A percentile compares a stretch with the other conserved stretches of the same genome.
Conservation (phyloP, 2,888 invertebrate species). For the Idaea dimidiata region DNA sequence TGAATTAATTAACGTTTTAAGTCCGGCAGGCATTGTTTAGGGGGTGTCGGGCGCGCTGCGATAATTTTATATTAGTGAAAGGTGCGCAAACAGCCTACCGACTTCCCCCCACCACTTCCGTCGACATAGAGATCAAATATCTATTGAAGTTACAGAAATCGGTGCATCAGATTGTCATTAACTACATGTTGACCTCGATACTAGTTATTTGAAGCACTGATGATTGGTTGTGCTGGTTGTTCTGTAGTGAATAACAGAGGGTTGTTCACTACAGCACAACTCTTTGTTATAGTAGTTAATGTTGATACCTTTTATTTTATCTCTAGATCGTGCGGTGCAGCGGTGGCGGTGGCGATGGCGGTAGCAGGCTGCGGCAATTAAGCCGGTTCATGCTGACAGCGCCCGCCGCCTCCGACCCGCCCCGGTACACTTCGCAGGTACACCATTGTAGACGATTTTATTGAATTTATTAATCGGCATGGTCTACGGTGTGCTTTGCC, state of each 20-base stretch:
- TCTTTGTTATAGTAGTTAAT: too few relatives aligned
- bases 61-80: constrained; percentile 25
- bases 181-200: too few relatives aligned
- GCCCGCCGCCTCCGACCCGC: constrained; percentile 2
- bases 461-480: constrained; percentile 7
- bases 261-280: too few relatives aligned
- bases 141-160: too few relatives aligned
- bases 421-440: neutral
- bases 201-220: too few relatives aligned
- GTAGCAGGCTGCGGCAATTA: constrained; percentile 26
- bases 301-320: too few relatives aligned
- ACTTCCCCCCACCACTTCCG: neutral
- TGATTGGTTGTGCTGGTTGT: too few relatives aligned
- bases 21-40: constrained; percentile 6
- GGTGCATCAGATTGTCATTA: too few relatives aligned
- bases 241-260: too few relatives aligned
- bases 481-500: neutral
- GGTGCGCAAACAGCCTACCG: constrained; percentile 16
- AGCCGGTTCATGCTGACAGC: constrained; percentile 33
- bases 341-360: constrained; percentile 4
- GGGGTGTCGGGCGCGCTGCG: constrained; percentile 8
- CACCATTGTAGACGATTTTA: constrained; percentile 4
- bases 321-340: neutral
- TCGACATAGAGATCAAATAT: too few relatives aligned
- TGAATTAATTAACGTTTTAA: constrained; percentile 23